Evolutionary conservation across 2,888 invertebrate genomes (phyloP).

Genomic region (Sacculina carcini): DNA sequence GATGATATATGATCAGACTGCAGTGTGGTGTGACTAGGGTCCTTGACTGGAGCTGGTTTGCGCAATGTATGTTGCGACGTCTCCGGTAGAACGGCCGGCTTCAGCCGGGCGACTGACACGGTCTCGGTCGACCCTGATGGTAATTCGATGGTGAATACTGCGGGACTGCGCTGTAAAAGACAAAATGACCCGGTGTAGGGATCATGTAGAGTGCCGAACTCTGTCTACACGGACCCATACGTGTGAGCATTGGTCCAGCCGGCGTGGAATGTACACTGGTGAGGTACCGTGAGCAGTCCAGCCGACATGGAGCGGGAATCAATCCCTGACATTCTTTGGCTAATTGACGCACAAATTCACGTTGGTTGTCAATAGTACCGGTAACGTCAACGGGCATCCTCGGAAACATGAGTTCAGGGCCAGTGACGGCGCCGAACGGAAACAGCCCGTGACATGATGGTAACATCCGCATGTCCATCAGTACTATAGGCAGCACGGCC

Average conservation of each 20-base stretch:
- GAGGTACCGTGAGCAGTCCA: background rate
- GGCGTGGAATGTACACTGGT: background rate
- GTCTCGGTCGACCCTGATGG: too few species aligned
- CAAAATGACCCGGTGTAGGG: slow-evolving; percentile 1
- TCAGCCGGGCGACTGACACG: too few species aligned
- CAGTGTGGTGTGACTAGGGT: too few species aligned
- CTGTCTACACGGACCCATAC: slow-evolving; percentile 3
- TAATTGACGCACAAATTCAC: background rate
- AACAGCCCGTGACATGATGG: background rate
- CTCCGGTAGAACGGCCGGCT: too few species aligned
- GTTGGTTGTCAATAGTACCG: background rate
- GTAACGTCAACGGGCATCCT: background rate
- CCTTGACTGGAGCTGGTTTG: too few species aligned
- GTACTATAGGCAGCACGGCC: slow-evolving; percentile 17
- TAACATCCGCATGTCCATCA: slow-evolving; percentile 17
- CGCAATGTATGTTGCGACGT: background rate
- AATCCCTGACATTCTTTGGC: background rate
- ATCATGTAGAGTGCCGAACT: background rate
- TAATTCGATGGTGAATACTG: background rate
- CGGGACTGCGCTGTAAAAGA: background rate
- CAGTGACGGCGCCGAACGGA: background rate
- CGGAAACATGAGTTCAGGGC: background rate
- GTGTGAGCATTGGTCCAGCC: background rate
- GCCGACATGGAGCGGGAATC: background rate
- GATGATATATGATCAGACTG: too few species aligned